A percentile compares a stretch with the other conserved stretches of the same genome.
Evolutionary conservation across 2,113 vertebrate genomes (phyloP).

Genomic region (Gasterosteus aculeatus): DNA sequence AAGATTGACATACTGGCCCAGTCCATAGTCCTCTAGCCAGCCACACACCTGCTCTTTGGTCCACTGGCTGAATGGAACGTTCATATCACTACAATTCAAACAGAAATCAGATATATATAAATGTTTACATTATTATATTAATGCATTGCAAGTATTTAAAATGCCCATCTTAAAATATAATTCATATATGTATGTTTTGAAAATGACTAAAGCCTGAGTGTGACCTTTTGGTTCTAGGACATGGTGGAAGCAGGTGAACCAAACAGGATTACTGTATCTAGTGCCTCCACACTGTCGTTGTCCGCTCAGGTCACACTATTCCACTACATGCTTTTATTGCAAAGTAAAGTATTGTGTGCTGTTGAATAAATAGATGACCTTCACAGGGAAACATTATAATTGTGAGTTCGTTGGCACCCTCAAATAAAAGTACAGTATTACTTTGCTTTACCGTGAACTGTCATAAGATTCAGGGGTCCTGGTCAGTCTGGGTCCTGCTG

Average conservation of each 20-base stretch:
- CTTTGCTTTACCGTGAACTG: constrained; percentile 67
- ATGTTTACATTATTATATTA: not conserved
- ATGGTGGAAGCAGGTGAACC: not conserved
- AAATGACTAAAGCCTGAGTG: not conserved
- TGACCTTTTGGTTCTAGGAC: not conserved
- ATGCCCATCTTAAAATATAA: not conserved
- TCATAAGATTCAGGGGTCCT: constrained; percentile 85
- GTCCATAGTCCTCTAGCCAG: constrained; percentile 94
- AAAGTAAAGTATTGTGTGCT: not conserved
- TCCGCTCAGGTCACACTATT: not conserved
- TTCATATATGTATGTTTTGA: not conserved
- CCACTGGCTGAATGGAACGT: constrained; percentile 94
- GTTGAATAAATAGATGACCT: not conserved
- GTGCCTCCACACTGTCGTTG: no score
- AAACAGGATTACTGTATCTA: not conserved
- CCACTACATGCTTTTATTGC: not conserved
- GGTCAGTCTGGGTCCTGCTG: constrained; percentile 92
- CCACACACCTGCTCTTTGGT: constrained; percentile 92
- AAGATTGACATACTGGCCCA: constrained; percentile 93
- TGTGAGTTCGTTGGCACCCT: not conserved
- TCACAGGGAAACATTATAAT: not conserved
- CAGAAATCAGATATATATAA: not conserved
- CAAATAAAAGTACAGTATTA: not conserved
- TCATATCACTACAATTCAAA: constrained; percentile 72
- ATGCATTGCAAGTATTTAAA: not conserved